Evolutionary conservation across 2,888 invertebrate species (phyloP), one percentile per base, ranked within the genome.

Genomic region (Syrphus vitripennis): DNA sequence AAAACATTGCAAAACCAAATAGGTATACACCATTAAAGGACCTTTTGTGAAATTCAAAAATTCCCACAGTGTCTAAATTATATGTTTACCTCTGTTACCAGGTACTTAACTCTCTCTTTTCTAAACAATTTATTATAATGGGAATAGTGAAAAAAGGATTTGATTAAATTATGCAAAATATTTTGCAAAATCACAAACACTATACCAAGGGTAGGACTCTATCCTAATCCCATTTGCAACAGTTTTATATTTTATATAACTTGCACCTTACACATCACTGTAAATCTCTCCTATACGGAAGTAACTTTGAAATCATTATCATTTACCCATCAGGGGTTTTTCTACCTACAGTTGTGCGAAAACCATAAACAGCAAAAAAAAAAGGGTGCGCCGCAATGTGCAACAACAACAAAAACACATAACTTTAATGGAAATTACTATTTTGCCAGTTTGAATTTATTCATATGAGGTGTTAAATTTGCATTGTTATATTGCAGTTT

Each of bases 171-270:
- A 86, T 86, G 81, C 86, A 81, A 16, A 63, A 74, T 65, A 78
- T 81, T 81, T 78, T 48, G 82, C 86, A 69, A 81, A 72, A 63
- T 77, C 76, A 61, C 31, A 59, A 6, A 50, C 16, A 69, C 40
- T 4, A n/a, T n/a, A 3, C 7, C 16, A 21, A 16, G 40, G 50
- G 9, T 55, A 55, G 10, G 40, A 61, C 21, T 61, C 31, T 42
- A 67, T 74, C 77, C 72, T 86, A 86, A 86, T 86, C 86, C 74
- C 74, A 86, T 86, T 86, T 78, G 86, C 81, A 86, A 86, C 86
- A 86, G 86, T 81, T 86, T 16, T 48, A 19, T 65, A n/a, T 16
- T n/a, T n/a, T n/a, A n/a, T 34, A 37, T 37, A 55, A 53, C 70
- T 61, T 61, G 70, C 83, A 83, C 83, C 75, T 83, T 83, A 69